These are phyloP conservation scores for Ommatoiulus sabulosus DNA, from an alignment of 2,888 invertebrate species.

Conservation along the genomic window DNA sequence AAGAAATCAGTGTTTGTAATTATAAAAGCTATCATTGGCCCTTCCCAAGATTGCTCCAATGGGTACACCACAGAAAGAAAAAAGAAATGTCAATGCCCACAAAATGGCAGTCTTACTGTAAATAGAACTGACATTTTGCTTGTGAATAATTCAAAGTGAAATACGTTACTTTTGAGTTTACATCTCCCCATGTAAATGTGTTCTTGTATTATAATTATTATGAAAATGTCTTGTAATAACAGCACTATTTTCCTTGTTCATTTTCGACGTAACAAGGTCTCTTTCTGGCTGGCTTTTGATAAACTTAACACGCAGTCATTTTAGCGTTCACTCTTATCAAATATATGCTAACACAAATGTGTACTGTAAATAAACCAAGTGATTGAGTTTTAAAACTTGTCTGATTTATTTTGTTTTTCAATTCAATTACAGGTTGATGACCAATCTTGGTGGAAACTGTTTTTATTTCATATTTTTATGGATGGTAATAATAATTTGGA, in stretches of 20 bases:
- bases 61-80: slow-evolving; percentile 10
- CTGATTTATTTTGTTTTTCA: not conserved
- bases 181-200: slow-evolving; percentile 27
- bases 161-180: slow-evolving; percentile 29
- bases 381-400: slow-evolving; percentile 48
- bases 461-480: no score
- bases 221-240: slow-evolving; percentile 57
- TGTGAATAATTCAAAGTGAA: slow-evolving; percentile 42
- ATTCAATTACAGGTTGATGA: no score
- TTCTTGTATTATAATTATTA: slow-evolving; percentile 49
- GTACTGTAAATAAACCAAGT: slow-evolving; percentile 52
- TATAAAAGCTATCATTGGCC: slow-evolving; percentile 40
- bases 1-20: slow-evolving; percentile 42
- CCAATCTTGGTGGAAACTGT: no score
- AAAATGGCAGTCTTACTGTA: slow-evolving; percentile 52
- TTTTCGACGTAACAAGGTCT: slow-evolving; percentile 51
- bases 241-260: slow-evolving; percentile 58
- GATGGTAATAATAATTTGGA: no score
- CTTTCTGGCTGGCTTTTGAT: slow-evolving; percentile 52
- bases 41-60: not conserved
- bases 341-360: slow-evolving; percentile 25
- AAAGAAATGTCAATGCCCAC: slow-evolving; percentile 45
- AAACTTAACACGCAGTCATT: slow-evolving; percentile 52
- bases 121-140: slow-evolving; percentile 47
- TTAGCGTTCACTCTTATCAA: slow-evolving; percentile 47